Base-by-base conservation (phyloP, 2,113 vertebrate genomes). In the Psammodynastes pulverulentus region DNA sequence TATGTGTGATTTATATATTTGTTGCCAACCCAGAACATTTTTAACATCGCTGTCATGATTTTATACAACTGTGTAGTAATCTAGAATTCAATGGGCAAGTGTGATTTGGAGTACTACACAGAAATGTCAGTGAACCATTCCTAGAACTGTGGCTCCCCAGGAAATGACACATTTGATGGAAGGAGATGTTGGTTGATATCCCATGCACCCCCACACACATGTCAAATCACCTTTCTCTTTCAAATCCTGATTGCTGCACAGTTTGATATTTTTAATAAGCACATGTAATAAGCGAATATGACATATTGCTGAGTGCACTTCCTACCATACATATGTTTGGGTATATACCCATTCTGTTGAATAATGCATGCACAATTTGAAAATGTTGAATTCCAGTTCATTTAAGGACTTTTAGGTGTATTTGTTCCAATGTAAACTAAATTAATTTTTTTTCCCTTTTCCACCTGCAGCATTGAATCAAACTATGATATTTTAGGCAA, bases 401-500 rank as follows among this genome's bases (percentile, higher is more conserved):
- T 21, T 43, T 79, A 43, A 43, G 34, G 34, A 79, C 72, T 79
- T 79, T 9, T 19, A 19, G 34, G 7, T 21, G 19, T 79, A 43
- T 79, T 43, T 79, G 19, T 79, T 43, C 34, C 34, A 79, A 79
- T 79, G 7, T 43, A 79, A 79, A 43, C 34, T 79, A 79, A 39
- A 79, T 79, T 21, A 79, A 1, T 79, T 21, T 79, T 21, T 79
- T 79, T 39, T 1, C 3, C 34, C 34, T 43, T 79, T 79, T 79
- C 34, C 72, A 21, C 86, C 89, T 48, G 3, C 48, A 87, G 58
- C 91, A 39, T n/a, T 45, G 1, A 46, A 34, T 53, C 19, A 89
- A 79, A 9, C 45, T 86, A 92, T 90, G 43, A 94, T 10, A 51
- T 2, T 48, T 95, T 92, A 91, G 79, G 87, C 0, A 5, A 10